phyloP scores from a whole-genome alignment of 2,113 vertebrate genomes.

The Jaculus jaculus region DNA sequence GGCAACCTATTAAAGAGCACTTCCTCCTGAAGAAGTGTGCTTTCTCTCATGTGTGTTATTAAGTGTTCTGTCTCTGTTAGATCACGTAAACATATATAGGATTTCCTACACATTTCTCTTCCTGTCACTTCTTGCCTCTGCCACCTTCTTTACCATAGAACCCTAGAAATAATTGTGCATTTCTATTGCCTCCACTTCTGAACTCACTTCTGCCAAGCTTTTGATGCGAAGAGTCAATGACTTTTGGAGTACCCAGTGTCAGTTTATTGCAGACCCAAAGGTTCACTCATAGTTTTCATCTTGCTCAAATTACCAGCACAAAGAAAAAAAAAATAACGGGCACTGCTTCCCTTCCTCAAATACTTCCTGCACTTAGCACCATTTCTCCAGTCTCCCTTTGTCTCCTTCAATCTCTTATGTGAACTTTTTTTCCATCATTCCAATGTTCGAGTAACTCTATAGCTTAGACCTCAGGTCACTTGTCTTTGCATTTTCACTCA shows the following conservation, averaged over 20 bases:
- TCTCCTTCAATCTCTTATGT: neutral
- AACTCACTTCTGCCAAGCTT: neutral
- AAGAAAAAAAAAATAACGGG: rapidly evolving
- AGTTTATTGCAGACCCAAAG: neutral
- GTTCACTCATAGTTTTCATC: neutral
- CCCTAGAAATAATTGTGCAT: neutral
- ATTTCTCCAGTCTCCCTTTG: neutral
- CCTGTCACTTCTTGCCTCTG: neutral
- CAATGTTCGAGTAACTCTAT: neutral
- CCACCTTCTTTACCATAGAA: neutral
- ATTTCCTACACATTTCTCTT: neutral
- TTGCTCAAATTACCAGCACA: neutral
- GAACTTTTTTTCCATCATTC: neutral
- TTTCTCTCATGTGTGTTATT: neutral
- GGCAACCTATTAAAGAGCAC: neutral
- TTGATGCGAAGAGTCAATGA: neutral
- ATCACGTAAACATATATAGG: neutral
- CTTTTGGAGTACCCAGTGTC: neutral
- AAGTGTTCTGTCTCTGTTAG: neutral
- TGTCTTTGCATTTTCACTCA: neutral
- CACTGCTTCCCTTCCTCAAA: neutral
- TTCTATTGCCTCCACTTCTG: neutral
- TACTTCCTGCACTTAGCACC: neutral
- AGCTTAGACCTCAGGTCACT: neutral
- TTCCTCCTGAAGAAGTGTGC: neutral